Evolutionary conservation across 2,888 invertebrate genomes (phyloP).

Genomic region (Byasa hedistus): DNA sequence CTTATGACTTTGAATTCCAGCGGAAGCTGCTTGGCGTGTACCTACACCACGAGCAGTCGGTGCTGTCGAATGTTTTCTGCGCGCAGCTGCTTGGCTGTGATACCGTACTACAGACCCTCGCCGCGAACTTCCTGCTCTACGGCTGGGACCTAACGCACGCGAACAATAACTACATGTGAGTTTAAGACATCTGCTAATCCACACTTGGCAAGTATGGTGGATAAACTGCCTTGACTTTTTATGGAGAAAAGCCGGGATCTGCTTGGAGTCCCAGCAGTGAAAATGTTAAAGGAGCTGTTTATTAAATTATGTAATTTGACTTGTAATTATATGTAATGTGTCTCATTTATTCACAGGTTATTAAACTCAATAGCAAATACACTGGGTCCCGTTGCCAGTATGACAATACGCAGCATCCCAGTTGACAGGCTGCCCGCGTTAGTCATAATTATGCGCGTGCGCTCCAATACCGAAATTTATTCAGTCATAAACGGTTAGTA

Average conservation of each 20-base stretch:
- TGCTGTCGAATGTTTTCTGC: conserved; percentile 97
- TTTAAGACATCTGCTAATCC: conserved; percentile 31
- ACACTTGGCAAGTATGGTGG: background rate
- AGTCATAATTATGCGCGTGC: conserved; percentile 91
- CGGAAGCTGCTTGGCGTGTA: conserved; percentile 96
- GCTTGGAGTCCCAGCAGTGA: no score
- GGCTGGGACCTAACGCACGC: conserved; percentile 98
- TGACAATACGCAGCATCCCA: conserved; percentile 91
- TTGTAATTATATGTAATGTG: no score
- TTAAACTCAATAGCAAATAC: conserved; percentile 86
- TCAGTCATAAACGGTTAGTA: conserved; percentile 90
- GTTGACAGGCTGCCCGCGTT: conserved; percentile 93
- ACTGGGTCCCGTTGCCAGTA: conserved; percentile 90
- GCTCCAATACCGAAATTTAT: conserved; percentile 94
- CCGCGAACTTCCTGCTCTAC: conserved; percentile 95
- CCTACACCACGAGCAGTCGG: conserved; percentile 97
- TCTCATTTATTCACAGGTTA: conserved; percentile 75
- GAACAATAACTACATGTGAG: conserved; percentile 89
- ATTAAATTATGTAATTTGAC: no score
- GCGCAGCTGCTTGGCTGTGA: conserved; percentile 95
- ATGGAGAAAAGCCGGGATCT: no score
- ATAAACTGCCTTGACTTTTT: no score
- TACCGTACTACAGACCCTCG: conserved; percentile 92
- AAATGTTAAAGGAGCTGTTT: no score
- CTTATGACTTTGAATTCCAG: conserved; percentile 65